phyloP scores from a whole-genome alignment of 2,888 invertebrate species.

The Caenorhabditis imperialis region DNA sequence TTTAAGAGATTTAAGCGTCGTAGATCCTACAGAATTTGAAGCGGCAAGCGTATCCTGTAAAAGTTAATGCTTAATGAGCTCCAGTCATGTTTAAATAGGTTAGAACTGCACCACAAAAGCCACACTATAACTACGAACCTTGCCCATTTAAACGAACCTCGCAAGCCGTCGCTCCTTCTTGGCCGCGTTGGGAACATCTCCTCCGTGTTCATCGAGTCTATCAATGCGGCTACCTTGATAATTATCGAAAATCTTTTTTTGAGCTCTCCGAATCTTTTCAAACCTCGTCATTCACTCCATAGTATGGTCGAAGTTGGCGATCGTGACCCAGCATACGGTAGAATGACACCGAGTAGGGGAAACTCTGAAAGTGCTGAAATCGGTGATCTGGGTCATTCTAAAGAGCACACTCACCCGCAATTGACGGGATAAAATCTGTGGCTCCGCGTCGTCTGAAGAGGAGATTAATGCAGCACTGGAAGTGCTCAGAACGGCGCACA shows the following conservation, averaged over 20 bases:
- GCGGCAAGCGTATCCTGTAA: constrained; percentile 74
- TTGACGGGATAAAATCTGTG: constrained; percentile 22
- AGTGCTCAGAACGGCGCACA: constrained; percentile 26
- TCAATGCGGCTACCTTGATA: constrained; percentile 53
- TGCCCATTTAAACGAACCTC: constrained; percentile 47
- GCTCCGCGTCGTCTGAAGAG: constrained; percentile 14
- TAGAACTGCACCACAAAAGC: no score
- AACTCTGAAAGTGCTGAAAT: constrained; percentile 61
- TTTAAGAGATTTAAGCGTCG: constrained; percentile 57
- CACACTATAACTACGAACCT: constrained; percentile 39
- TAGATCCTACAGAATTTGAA: constrained; percentile 76
- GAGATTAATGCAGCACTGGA: constrained; percentile 25
- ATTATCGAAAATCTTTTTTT: no score
- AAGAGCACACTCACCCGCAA: constrained; percentile 17
- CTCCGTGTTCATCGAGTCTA: constrained; percentile 53
- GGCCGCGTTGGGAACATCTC: constrained; percentile 33
- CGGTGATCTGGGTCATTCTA: not conserved
- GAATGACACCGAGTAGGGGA: constrained; percentile 69
- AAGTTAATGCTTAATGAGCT: not conserved
- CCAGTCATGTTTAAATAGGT: constrained; percentile 10
- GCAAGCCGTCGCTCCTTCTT: constrained; percentile 46
- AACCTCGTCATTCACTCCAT: constrained; percentile 65
- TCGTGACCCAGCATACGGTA: constrained; percentile 68
- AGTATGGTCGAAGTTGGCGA: constrained; percentile 59
- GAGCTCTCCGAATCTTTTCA: not conserved